phyloP scores from a whole-genome alignment of 2,888 invertebrate species.

The Sinodicranocentrus sp. region DNA sequence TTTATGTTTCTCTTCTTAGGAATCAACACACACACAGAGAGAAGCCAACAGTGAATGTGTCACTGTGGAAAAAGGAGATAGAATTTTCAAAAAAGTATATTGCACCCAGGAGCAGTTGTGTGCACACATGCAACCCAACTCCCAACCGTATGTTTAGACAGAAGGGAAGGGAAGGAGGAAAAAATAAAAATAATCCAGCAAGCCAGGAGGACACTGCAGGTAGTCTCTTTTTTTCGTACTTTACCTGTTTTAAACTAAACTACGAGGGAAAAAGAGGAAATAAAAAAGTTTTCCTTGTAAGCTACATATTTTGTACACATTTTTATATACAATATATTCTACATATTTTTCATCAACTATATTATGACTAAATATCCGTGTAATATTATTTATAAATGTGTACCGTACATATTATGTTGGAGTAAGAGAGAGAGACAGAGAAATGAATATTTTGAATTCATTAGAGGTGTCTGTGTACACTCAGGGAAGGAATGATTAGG shows the following conservation, averaged over 20 bases:
- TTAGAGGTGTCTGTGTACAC: slow-evolving; percentile 72
- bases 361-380: no score
- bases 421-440: slow-evolving; percentile 24
- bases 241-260: slow-evolving; percentile 49
- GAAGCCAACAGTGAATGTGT: not conserved
- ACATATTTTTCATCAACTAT: no score
- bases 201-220: slow-evolving; percentile 67
- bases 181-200: slow-evolving; percentile 52
- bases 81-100: slow-evolving; percentile 15
- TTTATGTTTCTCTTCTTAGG: slow-evolving; percentile 65
- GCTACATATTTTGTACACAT: no score
- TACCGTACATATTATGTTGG: no score
- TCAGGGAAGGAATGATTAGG: slow-evolving; percentile 65
- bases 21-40: slow-evolving; percentile 39
- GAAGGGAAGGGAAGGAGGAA: slow-evolving; percentile 30
- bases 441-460: slow-evolving; percentile 74
- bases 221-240: slow-evolving; percentile 65
- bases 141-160: slow-evolving; percentile 58
- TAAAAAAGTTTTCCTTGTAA: no score
- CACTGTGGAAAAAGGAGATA: slow-evolving; percentile 25
- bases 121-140: slow-evolving; percentile 1
- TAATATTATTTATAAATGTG: no score
- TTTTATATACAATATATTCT: no score
- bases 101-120: slow-evolving; percentile 57
- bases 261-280: not conserved